phyloP scores from a whole-genome alignment of 1,140 invertebrate genomes.

The Bombus terrestris region DNA sequence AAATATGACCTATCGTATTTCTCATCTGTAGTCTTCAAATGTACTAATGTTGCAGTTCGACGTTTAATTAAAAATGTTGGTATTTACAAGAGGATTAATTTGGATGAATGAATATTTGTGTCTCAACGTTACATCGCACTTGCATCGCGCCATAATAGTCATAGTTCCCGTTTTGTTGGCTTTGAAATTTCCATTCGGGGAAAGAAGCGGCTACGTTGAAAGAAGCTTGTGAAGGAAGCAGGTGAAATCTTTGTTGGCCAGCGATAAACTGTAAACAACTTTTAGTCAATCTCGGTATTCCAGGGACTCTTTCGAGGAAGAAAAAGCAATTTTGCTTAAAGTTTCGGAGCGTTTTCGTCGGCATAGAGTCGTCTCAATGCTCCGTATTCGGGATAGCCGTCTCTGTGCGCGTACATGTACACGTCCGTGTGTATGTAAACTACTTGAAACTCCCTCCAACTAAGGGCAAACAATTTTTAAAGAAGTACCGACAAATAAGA shows the following conservation, averaged over 20 bases:
- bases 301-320: constrained; percentile 20
- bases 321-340: constrained; percentile 53
- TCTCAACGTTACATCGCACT: neutral
- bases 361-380: constrained; percentile 31
- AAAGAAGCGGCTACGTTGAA: neutral
- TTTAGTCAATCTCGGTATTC: constrained; percentile 45
- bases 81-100: neutral
- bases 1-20: neutral
- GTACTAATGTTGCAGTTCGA: neutral
- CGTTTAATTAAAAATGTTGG: neutral
- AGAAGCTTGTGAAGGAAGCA: neutral
- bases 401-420: too few species aligned
- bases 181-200: neutral
- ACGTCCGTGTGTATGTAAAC: constrained; percentile 13
- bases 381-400: neutral
- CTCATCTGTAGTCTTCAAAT: neutral
- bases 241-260: constrained; percentile 5
- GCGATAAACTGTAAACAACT: constrained; percentile 55
- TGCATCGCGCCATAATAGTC: neutral
- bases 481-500: constrained; percentile 38
- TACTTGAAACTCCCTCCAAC: constrained; percentile 42
- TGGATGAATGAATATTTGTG: neutral
- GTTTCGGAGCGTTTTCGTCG: constrained; percentile 43
- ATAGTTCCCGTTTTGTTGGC: neutral
- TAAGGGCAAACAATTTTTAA: constrained; percentile 42